phyloP scores from a whole-genome alignment of 2,888 invertebrate genomes.

The Gandaritis pyraliata region DNA sequence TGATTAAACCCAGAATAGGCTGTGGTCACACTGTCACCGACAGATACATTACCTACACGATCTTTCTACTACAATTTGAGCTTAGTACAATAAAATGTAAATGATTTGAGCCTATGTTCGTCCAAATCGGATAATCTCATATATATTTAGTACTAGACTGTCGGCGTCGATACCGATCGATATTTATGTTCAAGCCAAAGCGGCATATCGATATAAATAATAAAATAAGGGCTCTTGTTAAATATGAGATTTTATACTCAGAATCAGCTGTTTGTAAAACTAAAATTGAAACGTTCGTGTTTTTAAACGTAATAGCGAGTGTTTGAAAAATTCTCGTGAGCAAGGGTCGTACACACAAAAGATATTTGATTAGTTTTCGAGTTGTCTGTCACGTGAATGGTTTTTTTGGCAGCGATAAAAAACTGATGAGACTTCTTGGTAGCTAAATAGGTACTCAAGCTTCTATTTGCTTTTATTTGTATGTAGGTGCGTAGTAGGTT shows the following conservation, averaged over 20 bases:
- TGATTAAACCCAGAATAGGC: too few species aligned
- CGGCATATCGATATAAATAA: too few species aligned
- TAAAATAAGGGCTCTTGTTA: too few species aligned
- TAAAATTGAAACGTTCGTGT: not conserved
- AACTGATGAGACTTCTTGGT: not conserved
- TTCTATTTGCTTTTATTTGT: not conserved
- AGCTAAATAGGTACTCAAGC: not conserved
- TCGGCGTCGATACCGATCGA: too few species aligned
- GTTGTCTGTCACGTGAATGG: constrained; percentile 1
- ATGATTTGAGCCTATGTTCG: too few species aligned
- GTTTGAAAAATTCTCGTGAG: constrained; percentile 12
- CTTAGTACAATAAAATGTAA: too few species aligned
- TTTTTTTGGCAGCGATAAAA: constrained; percentile 22
- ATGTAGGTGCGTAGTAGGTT: not conserved
- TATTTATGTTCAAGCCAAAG: too few species aligned
- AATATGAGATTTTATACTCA: not conserved
- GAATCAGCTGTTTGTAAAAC: constrained; percentile 1
- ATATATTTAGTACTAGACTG: too few species aligned
- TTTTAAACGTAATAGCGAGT: constrained; percentile 11
- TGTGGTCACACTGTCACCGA: too few species aligned
- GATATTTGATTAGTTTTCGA: constrained; percentile 20
- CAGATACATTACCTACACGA: too few species aligned
- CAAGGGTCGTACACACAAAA: constrained; percentile 23
- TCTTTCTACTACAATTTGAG: too few species aligned
- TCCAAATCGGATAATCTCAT: too few species aligned